phyloP scores from a whole-genome alignment of 2,113 vertebrate species.

The Myanophis thanlyinensis region DNA sequence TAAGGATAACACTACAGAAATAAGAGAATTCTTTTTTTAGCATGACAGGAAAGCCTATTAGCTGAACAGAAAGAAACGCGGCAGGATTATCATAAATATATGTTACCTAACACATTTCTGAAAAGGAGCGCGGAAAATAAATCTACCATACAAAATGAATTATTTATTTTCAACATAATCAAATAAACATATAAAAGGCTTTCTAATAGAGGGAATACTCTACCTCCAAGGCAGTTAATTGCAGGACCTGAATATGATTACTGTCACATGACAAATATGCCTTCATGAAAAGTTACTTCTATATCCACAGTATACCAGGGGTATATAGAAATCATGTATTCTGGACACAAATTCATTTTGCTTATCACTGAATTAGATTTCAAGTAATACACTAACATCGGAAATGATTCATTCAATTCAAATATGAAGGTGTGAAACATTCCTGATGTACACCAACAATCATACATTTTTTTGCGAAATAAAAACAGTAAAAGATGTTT shows the following conservation, averaged over 20 bases:
- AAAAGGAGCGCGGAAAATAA: not conserved
- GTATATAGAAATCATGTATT: not conserved
- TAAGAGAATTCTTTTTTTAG: slow-evolving; percentile 60
- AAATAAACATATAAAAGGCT: not conserved
- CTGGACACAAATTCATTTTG: not conserved
- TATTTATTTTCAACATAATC: not conserved
- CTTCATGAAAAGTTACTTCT: not conserved
- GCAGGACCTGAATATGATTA: not conserved
- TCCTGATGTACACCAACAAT: not conserved
- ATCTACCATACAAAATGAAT: not conserved
- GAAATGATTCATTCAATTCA: not conserved
- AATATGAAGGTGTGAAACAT: not conserved
- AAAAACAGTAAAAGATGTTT: not conserved
- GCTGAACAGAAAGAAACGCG: slow-evolving; percentile 32
- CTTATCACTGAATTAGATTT: not conserved
- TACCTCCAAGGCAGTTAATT: not conserved
- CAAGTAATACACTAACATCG: not conserved
- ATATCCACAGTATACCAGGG: not conserved
- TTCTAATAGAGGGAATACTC: not conserved
- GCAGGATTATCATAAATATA: slow-evolving; percentile 20
- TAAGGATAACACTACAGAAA: slow-evolving; percentile 44
- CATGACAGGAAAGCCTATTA: slow-evolving; percentile 54
- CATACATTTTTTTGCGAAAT: not conserved
- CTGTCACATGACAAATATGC: not conserved
- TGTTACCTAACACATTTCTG: not conserved